Conservation (phyloP, 2,113 vertebrate species). For the Brienomyrus brachyistius region DNA sequence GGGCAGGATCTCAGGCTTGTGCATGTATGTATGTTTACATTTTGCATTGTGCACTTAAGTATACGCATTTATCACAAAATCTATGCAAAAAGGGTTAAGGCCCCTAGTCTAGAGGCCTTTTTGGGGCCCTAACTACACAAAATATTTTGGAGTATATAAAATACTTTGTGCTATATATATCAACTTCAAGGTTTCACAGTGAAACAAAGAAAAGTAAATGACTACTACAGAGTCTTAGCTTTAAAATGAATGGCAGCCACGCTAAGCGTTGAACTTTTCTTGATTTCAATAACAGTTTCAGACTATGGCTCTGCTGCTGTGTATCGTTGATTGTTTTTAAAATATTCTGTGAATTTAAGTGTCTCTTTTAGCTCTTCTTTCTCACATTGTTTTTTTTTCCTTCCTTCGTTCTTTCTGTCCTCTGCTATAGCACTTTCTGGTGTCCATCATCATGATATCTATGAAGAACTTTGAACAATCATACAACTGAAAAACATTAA, state of each 20-base stretch:
- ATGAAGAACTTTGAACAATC: too few relatives aligned
- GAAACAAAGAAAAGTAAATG: not conserved
- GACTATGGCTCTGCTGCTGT: not conserved
- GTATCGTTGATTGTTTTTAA: not conserved
- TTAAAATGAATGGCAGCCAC: not conserved
- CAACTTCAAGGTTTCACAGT: not conserved
- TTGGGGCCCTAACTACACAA: not conserved
- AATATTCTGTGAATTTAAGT: not conserved
- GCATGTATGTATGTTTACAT: not conserved
- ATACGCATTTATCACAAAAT: too few relatives aligned
- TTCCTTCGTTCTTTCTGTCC: too few relatives aligned
- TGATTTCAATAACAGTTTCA: not conserved
- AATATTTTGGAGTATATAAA: not conserved
- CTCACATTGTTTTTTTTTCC: not conserved
- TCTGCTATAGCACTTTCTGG: too few relatives aligned
- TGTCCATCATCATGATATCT: too few relatives aligned
- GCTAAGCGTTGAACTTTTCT: not conserved
- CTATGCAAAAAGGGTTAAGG: not conserved
- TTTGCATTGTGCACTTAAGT: too few relatives aligned
- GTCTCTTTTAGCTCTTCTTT: not conserved
- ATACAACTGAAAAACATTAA: too few relatives aligned
- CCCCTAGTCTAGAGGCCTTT: not conserved
- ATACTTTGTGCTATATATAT: not conserved
- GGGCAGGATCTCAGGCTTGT: slow-evolving; percentile 9
- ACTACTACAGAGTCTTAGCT: not conserved